These are phyloP conservation scores for Drosophila busckii DNA, from an alignment of 1,140 invertebrate genomes.

Conservation along the genomic window DNA sequence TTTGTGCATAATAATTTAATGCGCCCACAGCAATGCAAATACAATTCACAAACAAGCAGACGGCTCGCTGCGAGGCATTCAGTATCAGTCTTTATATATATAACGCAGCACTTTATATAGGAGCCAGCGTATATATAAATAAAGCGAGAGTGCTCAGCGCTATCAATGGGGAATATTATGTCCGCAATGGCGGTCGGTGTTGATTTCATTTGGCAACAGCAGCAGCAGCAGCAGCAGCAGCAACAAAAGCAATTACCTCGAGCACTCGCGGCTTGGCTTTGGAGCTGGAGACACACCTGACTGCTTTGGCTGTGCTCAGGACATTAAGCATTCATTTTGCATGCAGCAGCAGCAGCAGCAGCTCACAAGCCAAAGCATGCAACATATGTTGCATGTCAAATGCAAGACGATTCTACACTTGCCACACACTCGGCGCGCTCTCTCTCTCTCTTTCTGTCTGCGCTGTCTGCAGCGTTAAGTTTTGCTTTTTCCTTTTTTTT, in stretches of 20 bases:
- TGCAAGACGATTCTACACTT: conserved; percentile 27
- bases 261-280: conserved; percentile 19
- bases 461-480: background rate
- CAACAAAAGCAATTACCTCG: conserved; percentile 68
- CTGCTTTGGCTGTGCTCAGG: conserved; percentile 12
- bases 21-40: conserved; percentile 44
- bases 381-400: conserved; percentile 75
- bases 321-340: conserved; percentile 73
- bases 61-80: conserved; percentile 10
- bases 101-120: too few relatives aligned
- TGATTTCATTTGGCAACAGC: conserved; percentile 66
- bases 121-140: too few relatives aligned
- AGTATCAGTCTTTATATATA: conserved; percentile 8
- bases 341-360: conserved; percentile 63
- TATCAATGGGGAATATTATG: conserved; percentile 14
- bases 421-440: background rate
- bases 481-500: conserved; percentile 3
- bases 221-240: too few relatives aligned
- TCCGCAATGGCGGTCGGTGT: conserved; percentile 32
- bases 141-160: background rate
- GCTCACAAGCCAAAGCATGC: conserved; percentile 53
- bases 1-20: conserved; percentile 68
- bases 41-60: conserved; percentile 44
- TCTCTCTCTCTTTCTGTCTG: background rate
- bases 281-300: background rate